Evolutionary conservation across 23 tunicate genomes (phyloP).

Genomic region (Halocynthia aurantium): DNA sequence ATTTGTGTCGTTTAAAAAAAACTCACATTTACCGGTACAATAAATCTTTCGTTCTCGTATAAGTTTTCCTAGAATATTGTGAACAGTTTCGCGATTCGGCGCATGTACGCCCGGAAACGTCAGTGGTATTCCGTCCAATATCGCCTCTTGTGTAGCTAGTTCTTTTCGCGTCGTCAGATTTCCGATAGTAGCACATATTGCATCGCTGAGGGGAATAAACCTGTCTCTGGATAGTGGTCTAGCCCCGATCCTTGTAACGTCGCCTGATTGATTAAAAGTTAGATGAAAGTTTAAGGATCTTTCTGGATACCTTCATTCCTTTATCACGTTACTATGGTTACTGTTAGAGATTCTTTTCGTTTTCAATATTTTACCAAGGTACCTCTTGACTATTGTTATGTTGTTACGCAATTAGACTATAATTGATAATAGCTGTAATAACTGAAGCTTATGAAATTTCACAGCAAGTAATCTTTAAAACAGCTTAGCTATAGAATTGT

Average conservation of each 20-base stretch:
- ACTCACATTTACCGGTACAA: slow-evolving; percentile 2
- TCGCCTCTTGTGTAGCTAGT: slow-evolving; percentile 3
- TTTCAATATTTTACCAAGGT: no score
- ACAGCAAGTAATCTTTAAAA: no score
- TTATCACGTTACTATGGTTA: not conserved
- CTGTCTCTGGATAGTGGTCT: not conserved
- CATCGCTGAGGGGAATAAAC: not conserved
- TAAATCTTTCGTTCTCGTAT: not conserved
- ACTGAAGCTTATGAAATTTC: no score
- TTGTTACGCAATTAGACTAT: no score
- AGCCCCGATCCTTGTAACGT: slow-evolving; percentile 6
- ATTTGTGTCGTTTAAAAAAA: not conserved
- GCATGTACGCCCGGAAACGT: slow-evolving; percentile 1
- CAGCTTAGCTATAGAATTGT: no score
- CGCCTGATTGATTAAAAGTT: slow-evolving; percentile 3
- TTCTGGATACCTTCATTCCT: not conserved
- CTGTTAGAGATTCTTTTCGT: not conserved
- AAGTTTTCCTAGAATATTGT: not conserved
- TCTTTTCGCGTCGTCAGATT: slow-evolving; percentile 2
- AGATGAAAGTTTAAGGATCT: not conserved
- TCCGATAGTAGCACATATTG: not conserved
- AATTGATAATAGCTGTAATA: no score
- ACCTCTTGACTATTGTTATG: no score
- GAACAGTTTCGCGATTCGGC: slow-evolving; percentile 1
- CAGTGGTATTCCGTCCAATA: not conserved